These are phyloP conservation scores for Tipula vernalis DNA, from an alignment of 2,888 invertebrate species.

Conservation along the genomic window DNA sequence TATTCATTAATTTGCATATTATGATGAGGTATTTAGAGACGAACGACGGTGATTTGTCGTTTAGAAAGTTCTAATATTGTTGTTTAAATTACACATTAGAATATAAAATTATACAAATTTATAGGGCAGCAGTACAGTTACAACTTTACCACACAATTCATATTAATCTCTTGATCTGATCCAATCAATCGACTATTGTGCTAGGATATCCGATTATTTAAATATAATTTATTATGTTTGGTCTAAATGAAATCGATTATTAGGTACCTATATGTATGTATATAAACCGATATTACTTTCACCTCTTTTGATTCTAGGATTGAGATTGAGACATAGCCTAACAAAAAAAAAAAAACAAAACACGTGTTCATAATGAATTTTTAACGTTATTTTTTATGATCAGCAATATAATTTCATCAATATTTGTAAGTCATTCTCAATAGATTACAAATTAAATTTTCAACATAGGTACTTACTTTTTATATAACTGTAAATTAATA, in stretches of 20 bases:
- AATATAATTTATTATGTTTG: too few relatives aligned
- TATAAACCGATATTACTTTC: neutral
- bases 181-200: neutral
- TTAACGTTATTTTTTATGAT: neutral
- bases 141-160: neutral
- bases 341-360: neutral
- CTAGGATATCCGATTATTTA: neutral
- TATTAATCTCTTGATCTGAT: neutral
- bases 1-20: neutral
- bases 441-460: too few relatives aligned
- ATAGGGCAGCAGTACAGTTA: neutral
- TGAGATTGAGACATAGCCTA: neutral
- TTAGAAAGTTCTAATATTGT: neutral
- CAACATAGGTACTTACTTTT: neutral
- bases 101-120: neutral
- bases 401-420: too few relatives aligned
- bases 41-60: neutral
- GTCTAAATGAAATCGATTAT: neutral
- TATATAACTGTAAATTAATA: neutral
- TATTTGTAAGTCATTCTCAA: too few relatives aligned
- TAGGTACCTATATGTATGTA: neutral
- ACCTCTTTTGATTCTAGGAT: neutral
- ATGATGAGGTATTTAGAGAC: neutral
- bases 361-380: neutral
- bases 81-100: neutral